These are phyloP conservation scores for Drosophila obscura DNA, from an alignment of 1,140 invertebrate species.

Conservation along the genomic window DNA sequence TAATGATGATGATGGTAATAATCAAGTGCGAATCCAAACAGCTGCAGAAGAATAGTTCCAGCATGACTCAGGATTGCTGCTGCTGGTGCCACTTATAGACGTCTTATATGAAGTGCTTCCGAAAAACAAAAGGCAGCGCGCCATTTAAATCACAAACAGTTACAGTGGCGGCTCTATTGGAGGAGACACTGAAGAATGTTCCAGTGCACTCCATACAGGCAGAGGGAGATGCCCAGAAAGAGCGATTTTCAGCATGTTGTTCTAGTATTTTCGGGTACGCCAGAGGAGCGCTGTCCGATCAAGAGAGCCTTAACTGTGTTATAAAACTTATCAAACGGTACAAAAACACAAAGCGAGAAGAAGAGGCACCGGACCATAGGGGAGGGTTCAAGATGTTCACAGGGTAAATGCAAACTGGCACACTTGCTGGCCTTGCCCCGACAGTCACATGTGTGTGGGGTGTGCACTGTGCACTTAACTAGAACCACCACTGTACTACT, in stretches of 20 bases:
- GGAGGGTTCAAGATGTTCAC: conserved; percentile 35
- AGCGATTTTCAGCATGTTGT: too few species aligned
- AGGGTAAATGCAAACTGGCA: conserved; percentile 39
- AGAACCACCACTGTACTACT: conserved; percentile 47
- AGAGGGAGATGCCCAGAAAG: too few species aligned
- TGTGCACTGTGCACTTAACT: conserved; percentile 39
- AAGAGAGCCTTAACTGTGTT: conserved; percentile 23
- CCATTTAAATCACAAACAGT: too few species aligned
- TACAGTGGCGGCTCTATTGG: too few species aligned
- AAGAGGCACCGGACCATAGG: conserved; percentile 11
- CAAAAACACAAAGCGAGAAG: not conserved
- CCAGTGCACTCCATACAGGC: too few species aligned
- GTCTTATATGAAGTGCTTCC: too few species aligned
- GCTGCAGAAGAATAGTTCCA: conserved; percentile 23
- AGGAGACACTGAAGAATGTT: too few species aligned
- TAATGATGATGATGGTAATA: conserved; percentile 30
- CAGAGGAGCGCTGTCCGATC: too few species aligned
- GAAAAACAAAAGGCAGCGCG: too few species aligned
- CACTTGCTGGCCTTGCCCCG: conserved; percentile 42
- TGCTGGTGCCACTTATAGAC: too few species aligned
- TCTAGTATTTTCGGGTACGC: too few species aligned
- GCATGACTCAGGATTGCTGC: conserved; percentile 21
- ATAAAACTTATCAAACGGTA: conserved; percentile 15
- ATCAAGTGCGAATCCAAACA: conserved; percentile 37
- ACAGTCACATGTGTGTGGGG: conserved; percentile 2